These are phyloP conservation scores for Antrozous pallidus DNA, from an alignment of 2,797 vertebrate genomes.

Conservation along the genomic window DNA sequence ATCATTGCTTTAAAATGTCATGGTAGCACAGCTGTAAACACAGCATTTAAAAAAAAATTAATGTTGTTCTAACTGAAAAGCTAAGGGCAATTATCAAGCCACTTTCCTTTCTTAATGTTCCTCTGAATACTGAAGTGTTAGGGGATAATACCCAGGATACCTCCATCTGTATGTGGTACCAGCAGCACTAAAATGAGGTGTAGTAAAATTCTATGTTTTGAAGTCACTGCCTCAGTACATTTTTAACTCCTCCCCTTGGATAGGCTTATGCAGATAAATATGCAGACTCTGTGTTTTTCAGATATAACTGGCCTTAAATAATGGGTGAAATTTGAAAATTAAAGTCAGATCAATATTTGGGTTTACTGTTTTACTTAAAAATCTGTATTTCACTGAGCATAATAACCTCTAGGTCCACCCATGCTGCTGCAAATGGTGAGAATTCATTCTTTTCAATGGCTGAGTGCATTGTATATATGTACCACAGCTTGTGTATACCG, in stretches of 20 bases:
- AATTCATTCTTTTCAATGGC: background rate
- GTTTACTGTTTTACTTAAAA: background rate
- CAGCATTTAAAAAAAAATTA: background rate
- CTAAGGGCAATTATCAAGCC: background rate
- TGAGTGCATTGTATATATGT: background rate
- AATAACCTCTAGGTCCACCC: background rate
- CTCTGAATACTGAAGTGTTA: background rate
- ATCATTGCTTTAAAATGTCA: constrained; percentile 41
- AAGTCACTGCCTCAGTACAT: background rate
- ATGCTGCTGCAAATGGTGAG: background rate
- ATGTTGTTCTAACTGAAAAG: constrained; percentile 1
- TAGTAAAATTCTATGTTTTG: background rate
- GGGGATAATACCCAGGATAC: background rate
- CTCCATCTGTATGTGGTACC: background rate
- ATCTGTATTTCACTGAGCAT: background rate
- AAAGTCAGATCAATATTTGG: background rate
- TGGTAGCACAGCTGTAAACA: background rate
- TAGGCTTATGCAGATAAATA: background rate
- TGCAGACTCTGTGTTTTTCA: background rate
- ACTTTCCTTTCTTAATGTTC: background rate
- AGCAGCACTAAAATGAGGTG: background rate
- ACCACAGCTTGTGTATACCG: background rate
- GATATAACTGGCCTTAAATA: background rate
- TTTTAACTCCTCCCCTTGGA: background rate
- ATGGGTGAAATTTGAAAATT: background rate